A percentile compares a stretch with the other conserved stretches of the same genome.
phyloP scores from a whole-genome alignment of 2,113 vertebrate genomes.

The Prionailurus viverrinus region DNA sequence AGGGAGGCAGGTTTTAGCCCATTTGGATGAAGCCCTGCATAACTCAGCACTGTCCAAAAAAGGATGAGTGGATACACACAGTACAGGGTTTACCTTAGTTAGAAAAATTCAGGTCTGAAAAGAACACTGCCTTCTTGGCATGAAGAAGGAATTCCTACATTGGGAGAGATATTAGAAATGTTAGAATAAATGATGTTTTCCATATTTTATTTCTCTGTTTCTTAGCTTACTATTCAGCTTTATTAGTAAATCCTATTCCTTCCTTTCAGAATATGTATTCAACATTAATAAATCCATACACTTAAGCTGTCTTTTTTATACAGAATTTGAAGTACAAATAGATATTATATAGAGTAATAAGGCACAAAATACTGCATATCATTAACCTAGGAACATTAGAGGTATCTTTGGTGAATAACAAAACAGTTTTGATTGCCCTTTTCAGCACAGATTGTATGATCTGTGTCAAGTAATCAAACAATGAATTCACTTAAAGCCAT shows the following conservation, averaged over 20 bases:
- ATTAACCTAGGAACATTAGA: slow-evolving; percentile 58
- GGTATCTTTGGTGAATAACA: slow-evolving; percentile 51
- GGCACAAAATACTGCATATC: neutral
- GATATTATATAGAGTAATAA: slow-evolving; percentile 18
- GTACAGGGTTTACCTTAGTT: accelerated
- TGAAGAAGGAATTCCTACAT: neutral
- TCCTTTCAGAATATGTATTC: neutral
- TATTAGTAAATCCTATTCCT: neutral
- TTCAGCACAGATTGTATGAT: slow-evolving; percentile 58
- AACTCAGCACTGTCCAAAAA: neutral
- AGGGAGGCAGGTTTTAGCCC: neutral
- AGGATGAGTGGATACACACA: accelerated
- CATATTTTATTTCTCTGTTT: neutral
- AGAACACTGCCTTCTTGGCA: neutral
- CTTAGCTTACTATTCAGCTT: neutral
- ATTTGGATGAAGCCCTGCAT: neutral
- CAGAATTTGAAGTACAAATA: neutral
- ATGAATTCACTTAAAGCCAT: slow-evolving; percentile 57
- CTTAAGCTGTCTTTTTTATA: neutral
- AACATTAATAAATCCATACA: neutral
- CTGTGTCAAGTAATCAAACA: slow-evolving; percentile 65
- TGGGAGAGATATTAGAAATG: neutral
- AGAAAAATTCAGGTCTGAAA: neutral
- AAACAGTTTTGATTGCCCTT: slow-evolving; percentile 57
- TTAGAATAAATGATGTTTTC: neutral